A percentile compares a stretch with the other conserved stretches of the same genome.
phyloP scores from a whole-genome alignment of 2,888 invertebrate genomes.

The Cloeon dipterum region DNA sequence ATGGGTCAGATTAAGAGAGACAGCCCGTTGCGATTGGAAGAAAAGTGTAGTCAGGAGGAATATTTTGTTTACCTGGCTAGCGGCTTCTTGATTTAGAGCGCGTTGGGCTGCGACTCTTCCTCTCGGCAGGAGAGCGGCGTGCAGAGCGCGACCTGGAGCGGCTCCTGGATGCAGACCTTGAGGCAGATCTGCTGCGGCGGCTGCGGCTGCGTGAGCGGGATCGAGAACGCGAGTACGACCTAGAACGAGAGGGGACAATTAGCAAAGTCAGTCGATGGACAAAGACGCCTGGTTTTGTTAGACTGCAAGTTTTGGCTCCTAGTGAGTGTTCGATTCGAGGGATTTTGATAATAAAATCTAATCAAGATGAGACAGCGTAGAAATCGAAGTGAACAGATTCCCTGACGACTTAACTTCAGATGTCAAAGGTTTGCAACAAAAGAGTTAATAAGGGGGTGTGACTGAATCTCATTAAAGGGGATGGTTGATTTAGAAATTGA shows the following conservation, averaged over 20 bases:
- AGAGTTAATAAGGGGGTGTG: no score
- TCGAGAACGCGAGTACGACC: constrained; percentile 18
- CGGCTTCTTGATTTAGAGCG: background rate
- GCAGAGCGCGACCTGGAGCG: constrained; percentile 7
- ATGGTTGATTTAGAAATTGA: no score
- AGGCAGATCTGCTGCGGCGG: constrained; percentile 17
- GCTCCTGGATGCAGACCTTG: constrained; percentile 23
- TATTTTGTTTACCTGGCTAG: no score
- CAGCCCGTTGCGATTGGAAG: no score
- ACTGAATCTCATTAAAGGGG: no score
- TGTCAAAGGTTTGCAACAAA: no score
- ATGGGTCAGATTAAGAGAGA: no score
- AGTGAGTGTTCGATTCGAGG: no score
- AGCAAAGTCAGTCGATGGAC: background rate
- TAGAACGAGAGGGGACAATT: constrained; percentile 1
- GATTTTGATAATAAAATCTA: background rate
- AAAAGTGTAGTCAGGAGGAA: no score
- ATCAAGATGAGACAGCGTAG: background rate
- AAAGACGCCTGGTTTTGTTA: constrained; percentile 1
- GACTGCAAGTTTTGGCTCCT: background rate
- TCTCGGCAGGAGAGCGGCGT: background rate
- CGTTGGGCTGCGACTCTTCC: background rate
- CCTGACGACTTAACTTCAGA: no score
- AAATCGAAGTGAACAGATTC: no score
- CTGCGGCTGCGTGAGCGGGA: constrained; percentile 16